Evolutionary conservation across 2,888 invertebrate species (phyloP).

Genomic region (Seladonia tumulorum): DNA sequence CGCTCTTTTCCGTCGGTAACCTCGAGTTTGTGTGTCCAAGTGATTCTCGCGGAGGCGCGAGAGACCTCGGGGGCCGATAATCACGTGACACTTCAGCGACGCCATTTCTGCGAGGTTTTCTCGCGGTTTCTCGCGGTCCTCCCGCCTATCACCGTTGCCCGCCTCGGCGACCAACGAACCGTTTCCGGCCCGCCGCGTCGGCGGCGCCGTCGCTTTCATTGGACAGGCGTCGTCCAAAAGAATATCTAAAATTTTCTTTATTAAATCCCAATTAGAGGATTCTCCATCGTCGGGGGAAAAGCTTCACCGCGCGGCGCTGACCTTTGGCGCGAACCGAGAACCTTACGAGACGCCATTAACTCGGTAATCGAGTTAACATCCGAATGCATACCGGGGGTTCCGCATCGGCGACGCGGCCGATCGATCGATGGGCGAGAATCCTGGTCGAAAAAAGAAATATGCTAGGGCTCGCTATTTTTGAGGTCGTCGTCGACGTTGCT

Average conservation of each 20-base stretch:
- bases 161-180: background rate
- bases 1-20: conserved; percentile 55
- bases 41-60: conserved; percentile 70
- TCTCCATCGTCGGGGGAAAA: background rate
- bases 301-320: background rate
- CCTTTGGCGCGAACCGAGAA: conserved; percentile 1
- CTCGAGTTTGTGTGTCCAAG: conserved; percentile 67
- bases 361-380: conserved; percentile 2
- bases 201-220: background rate
- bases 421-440: conserved; percentile 21
- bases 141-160: background rate
- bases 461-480: background rate
- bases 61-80: conserved; percentile 53
- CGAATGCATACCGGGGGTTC: background rate
- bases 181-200: background rate
- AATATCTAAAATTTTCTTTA: conserved; percentile 10
- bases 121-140: background rate
- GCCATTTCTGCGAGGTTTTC: background rate
- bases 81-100: conserved; percentile 66
- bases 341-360: background rate
- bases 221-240: conserved; percentile 3
- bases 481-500: background rate
- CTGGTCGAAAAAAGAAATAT: background rate
- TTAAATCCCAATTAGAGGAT: conserved; percentile 8
- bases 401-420: background rate